Evolutionary conservation across 2,888 invertebrate genomes (phyloP).

Genomic region (Cheilosia urbana): DNA sequence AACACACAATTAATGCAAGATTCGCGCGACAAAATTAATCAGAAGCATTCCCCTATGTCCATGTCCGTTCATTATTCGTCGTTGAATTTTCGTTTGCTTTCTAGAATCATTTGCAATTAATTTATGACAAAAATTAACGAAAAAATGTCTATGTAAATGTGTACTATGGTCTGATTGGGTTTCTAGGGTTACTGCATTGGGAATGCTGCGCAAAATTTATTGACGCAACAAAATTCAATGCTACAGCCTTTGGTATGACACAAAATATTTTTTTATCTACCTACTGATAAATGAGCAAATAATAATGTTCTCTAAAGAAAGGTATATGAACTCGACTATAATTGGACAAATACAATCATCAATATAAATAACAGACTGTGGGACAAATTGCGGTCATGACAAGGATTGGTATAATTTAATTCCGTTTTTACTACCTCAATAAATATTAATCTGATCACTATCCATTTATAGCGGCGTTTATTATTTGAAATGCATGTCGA

Average conservation of each 20-base stretch:
- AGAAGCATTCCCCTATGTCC: not conserved
- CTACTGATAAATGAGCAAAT: not conserved
- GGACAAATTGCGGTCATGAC: not conserved
- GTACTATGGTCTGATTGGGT: not conserved
- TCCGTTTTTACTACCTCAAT: conserved; percentile 7
- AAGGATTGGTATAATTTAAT: conserved; percentile 4
- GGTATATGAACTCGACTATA: not conserved
- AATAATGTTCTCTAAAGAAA: not conserved
- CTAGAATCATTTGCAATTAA: conserved; percentile 23
- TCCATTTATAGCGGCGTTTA: not conserved
- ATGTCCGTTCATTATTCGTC: not conserved
- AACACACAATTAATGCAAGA: conserved; percentile 6
- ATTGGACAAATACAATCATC: too few species aligned
- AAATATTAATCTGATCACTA: conserved; percentile 13
- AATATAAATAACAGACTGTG: not conserved
- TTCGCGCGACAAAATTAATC: conserved; percentile 20
- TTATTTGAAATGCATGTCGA: conserved; percentile 5
- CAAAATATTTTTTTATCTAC: not conserved
- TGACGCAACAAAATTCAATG: not conserved
- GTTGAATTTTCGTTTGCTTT: conserved; percentile 1
- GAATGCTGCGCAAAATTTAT: not conserved
- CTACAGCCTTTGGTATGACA: not conserved
- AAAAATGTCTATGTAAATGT: not conserved
- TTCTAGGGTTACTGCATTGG: not conserved
- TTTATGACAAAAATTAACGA: not conserved